A percentile compares a stretch with the other conserved stretches of the same genome.
Evolutionary conservation across 2,113 vertebrate genomes (phyloP).

Genomic region (Lycocorax pyrrhopterus): DNA sequence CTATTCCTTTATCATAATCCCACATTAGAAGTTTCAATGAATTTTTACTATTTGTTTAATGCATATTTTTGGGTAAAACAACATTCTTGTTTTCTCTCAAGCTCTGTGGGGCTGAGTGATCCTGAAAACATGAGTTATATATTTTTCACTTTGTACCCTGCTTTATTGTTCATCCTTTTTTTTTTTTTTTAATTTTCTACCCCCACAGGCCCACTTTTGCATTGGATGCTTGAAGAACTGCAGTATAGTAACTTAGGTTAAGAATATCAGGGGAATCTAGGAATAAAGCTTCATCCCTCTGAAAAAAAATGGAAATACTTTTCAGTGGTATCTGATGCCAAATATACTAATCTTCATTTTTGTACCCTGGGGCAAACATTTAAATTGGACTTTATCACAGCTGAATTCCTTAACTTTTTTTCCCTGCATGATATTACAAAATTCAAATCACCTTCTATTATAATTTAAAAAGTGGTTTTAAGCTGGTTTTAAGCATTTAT

Average conservation of each 20-base stretch:
- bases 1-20: background rate
- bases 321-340: background rate
- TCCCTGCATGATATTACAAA: background rate
- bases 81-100: background rate
- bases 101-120: background rate
- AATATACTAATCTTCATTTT: background rate
- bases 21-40: accelerated
- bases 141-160: background rate
- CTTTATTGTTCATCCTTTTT: background rate
- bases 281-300: background rate
- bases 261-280: background rate
- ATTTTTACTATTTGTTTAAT: background rate
- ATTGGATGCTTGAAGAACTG: background rate
- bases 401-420: background rate
- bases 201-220: background rate
- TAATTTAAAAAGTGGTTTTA: background rate
- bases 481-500: background rate
- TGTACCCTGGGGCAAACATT: background rate
- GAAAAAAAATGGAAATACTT: slow-evolving; percentile 1
- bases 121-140: background rate
- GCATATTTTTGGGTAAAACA: background rate
- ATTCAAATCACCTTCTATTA: background rate
- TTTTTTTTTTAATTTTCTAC: background rate
- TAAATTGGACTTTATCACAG: background rate
- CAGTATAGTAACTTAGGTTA: background rate